Percentiles rank a stretch among this genome's conserved stretches.
Evolutionary conservation across 2,888 invertebrate genomes (phyloP).

Genomic region (Portevinia maculata): DNA sequence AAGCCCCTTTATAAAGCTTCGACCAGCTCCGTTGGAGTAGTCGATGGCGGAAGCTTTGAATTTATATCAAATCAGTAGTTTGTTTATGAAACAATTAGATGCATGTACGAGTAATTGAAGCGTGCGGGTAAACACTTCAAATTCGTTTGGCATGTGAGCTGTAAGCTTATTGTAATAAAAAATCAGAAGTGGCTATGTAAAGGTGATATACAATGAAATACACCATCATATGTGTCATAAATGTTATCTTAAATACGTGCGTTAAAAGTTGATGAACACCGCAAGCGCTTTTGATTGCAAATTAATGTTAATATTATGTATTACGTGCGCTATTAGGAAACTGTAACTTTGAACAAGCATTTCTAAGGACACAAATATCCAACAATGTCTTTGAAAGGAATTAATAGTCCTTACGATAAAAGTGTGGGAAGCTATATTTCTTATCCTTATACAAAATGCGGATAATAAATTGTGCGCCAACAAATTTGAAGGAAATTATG

Average conservation of each 20-base stretch:
- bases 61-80: slow-evolving; percentile 42
- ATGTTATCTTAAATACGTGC: slow-evolving; percentile 18
- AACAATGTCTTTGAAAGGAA: too few species aligned
- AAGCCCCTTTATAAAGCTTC: too few species aligned
- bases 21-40: slow-evolving; percentile 2
- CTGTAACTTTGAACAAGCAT: too few species aligned
- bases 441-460: too few species aligned
- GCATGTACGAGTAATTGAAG: slow-evolving; percentile 3
- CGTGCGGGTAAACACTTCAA: slow-evolving; percentile 16
- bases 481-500: too few species aligned
- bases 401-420: too few species aligned
- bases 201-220: slow-evolving; percentile 2
- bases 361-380: too few species aligned
- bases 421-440: background rate
- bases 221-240: slow-evolving; percentile 13
- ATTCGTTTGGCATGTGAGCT: slow-evolving; percentile 27
- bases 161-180: slow-evolving; percentile 11
- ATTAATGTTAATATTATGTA: background rate
- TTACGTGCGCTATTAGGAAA: too few species aligned
- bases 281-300: too few species aligned
- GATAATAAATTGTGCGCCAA: too few species aligned
- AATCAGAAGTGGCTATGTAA: background rate
- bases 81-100: too few species aligned
- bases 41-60: slow-evolving; percentile 29
- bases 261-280: background rate